Conservation (phyloP, 2,113 vertebrate species). For the Delphinus delphis region DNA sequence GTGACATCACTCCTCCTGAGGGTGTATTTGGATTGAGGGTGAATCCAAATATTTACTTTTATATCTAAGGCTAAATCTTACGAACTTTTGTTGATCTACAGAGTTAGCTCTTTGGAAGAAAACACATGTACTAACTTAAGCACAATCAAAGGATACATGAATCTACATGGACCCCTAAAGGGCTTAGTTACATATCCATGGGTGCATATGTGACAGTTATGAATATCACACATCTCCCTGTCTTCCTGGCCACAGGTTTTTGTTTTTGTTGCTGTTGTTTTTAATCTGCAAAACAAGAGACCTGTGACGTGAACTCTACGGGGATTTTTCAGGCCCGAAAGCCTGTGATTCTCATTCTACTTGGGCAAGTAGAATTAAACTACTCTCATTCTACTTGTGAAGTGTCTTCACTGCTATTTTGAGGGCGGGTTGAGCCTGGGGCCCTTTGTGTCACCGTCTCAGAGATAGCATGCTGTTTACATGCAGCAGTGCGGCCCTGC, state of each 20-base stretch:
- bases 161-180: neutral
- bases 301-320: neutral
- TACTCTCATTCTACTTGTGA: neutral
- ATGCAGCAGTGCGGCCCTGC: constrained; percentile 34
- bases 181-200: neutral
- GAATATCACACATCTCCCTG: neutral
- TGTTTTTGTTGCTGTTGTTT: neutral
- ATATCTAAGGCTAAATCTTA: neutral
- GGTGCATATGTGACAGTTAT: neutral
- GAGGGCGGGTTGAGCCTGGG: constrained; percentile 34
- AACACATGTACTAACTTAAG: neutral
- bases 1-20: neutral
- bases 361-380: neutral
- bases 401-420: constrained; percentile 53
- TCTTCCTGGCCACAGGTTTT: neutral
- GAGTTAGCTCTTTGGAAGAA: neutral
- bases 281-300: neutral
- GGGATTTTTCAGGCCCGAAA: neutral
- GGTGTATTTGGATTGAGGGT: neutral
- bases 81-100: neutral
- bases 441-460: constrained; percentile 35
- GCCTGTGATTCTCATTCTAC: neutral
- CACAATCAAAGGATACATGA: neutral
- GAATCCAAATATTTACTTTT: neutral
- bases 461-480: constrained; percentile 70